These are phyloP conservation scores for Nineta flava DNA, from an alignment of 2,888 invertebrate species.

Conservation along the genomic window DNA sequence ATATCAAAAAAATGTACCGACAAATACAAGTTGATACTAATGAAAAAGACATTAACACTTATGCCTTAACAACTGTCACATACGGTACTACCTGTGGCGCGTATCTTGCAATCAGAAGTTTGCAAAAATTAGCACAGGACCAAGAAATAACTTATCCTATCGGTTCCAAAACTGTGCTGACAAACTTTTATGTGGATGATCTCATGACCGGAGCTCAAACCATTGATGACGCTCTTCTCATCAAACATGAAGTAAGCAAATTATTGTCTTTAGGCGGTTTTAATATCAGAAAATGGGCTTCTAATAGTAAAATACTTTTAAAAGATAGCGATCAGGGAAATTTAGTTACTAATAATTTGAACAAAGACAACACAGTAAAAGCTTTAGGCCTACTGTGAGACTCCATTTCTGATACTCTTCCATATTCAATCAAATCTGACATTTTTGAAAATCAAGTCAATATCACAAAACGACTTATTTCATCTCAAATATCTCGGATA, in stretches of 20 bases:
- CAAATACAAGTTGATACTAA: slow-evolving; percentile 15
- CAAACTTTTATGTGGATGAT: slow-evolving; percentile 14
- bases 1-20: slow-evolving; percentile 19
- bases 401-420: background rate
- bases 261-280: slow-evolving; percentile 10
- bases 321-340: background rate
- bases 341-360: background rate
- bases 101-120: slow-evolving; percentile 13
- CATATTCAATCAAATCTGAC: background rate
- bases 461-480: slow-evolving; percentile 5
- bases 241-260: background rate
- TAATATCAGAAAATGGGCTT: slow-evolving; percentile 11
- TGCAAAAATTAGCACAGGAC: slow-evolving; percentile 12
- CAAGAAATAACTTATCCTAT: slow-evolving; percentile 10
- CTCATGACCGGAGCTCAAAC: slow-evolving; percentile 10
- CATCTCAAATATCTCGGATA: slow-evolving; percentile 2
- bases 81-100: slow-evolving; percentile 14
- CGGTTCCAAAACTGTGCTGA: slow-evolving; percentile 8
- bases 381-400: slow-evolving; percentile 1
- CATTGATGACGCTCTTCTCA: slow-evolving; percentile 1
- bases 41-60: slow-evolving; percentile 14
- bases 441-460: background rate
- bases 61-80: slow-evolving; percentile 16
- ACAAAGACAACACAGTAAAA: background rate
- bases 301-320: slow-evolving; percentile 7